These are phyloP conservation scores for Phorcus lineatus DNA, from an alignment of 2,888 invertebrate species.

Conservation along the genomic window DNA sequence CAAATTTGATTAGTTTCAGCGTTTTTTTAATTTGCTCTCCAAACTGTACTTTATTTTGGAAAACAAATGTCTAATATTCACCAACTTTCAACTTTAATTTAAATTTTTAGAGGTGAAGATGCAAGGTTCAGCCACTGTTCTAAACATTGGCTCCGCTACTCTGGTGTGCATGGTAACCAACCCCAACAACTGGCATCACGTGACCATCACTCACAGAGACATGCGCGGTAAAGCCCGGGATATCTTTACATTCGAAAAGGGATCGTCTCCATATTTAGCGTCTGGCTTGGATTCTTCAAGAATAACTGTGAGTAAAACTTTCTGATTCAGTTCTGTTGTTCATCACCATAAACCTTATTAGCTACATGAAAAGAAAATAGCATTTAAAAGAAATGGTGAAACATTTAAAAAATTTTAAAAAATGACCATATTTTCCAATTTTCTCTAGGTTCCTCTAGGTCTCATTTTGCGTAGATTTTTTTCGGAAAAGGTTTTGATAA, in stretches of 20 bases:
- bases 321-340: too few species aligned
- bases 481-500: too few species aligned
- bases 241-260: not conserved
- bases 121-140: not conserved
- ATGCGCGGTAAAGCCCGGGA: not conserved
- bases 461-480: too few species aligned
- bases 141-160: not conserved
- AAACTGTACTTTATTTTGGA: too few species aligned
- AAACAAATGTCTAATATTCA: too few species aligned
- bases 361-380: not conserved
- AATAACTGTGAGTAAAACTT: not conserved
- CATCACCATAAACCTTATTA: not conserved
- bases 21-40: too few species aligned
- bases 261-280: not conserved
- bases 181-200: not conserved
- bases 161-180: not conserved
- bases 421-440: too few species aligned
- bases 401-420: too few species aligned
- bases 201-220: not conserved
- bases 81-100: too few species aligned
- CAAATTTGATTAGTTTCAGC: too few species aligned
- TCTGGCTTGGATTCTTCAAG: not conserved
- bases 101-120: not conserved
- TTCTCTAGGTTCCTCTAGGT: too few species aligned
- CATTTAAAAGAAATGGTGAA: too few species aligned